These are phyloP conservation scores for Lasioglossum zephyrum DNA, from an alignment of 2,888 invertebrate genomes.

Conservation along the genomic window DNA sequence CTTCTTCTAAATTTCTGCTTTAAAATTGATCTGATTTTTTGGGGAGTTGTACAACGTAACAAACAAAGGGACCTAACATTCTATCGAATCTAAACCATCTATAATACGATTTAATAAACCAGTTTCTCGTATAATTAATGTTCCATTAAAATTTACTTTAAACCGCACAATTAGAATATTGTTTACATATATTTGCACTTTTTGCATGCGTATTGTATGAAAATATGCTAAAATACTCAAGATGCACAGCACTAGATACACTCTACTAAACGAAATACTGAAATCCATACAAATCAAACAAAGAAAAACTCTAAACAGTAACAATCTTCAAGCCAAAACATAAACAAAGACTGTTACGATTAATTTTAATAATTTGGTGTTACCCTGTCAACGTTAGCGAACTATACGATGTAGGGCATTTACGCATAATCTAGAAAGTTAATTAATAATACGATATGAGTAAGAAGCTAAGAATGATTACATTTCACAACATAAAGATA, in stretches of 20 bases:
- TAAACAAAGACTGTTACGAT: constrained; percentile 40
- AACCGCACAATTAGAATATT: not conserved
- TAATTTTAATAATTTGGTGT: not conserved
- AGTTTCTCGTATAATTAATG: not conserved
- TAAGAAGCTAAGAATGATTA: constrained; percentile 32
- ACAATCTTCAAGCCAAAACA: constrained; percentile 16
- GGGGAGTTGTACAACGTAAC: not conserved
- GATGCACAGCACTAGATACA: constrained; percentile 13
- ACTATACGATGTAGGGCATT: constrained; percentile 5
- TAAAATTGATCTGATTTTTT: not conserved
- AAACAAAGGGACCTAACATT: not conserved
- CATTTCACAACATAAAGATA: constrained; percentile 33
- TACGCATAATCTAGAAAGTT: constrained; percentile 4
- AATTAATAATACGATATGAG: constrained; percentile 11
- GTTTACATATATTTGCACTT: constrained; percentile 8
- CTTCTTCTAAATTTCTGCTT: not conserved
- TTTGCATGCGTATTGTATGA: constrained; percentile 37
- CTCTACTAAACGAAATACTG: constrained; percentile 22
- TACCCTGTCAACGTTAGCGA: not conserved
- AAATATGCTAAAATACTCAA: constrained; percentile 17
- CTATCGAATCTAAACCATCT: not conserved
- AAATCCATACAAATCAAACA: constrained; percentile 25
- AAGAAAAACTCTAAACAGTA: constrained; percentile 21
- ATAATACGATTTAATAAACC: not conserved
- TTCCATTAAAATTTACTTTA: not conserved